Evolutionary conservation across 2,888 invertebrate genomes (phyloP).

Genomic region (Diarsia mendica): DNA sequence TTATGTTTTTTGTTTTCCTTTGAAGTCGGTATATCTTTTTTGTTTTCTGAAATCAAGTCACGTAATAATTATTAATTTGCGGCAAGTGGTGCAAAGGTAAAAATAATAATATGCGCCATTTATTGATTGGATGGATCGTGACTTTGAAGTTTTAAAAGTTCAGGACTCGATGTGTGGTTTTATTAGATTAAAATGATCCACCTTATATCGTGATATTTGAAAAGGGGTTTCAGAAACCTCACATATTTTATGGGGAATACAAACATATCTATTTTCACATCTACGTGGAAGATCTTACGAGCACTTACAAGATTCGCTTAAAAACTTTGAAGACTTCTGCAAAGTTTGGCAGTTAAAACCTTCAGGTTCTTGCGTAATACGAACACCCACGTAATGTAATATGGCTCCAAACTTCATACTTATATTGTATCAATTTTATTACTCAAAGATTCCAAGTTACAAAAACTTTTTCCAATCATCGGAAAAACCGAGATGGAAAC

Average conservation of each 20-base stretch:
- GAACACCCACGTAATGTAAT: conserved; percentile 18
- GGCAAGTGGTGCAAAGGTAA: no score
- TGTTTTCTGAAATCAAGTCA: not conserved
- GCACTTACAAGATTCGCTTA: conserved; percentile 10
- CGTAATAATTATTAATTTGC: no score
- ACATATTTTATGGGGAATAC: not conserved
- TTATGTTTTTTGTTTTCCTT: not conserved
- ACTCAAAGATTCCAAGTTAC: conserved; percentile 21
- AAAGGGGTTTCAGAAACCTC: not conserved
- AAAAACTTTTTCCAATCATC: conserved; percentile 30
- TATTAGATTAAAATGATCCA: not conserved
- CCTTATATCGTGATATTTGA: not conserved
- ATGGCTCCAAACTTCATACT: conserved; percentile 25
- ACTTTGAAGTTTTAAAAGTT: not conserved
- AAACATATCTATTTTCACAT: not conserved
- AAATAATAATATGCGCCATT: no score
- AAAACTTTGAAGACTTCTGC: conserved; percentile 29
- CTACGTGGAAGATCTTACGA: not conserved
- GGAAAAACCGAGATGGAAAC: conserved; percentile 5
- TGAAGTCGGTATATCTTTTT: not conserved
- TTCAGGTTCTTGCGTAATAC: conserved; percentile 11
- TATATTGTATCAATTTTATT: conserved; percentile 43
- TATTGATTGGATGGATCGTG: not conserved
- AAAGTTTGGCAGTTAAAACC: conserved; percentile 45
- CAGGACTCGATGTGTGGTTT: not conserved